Conservation (phyloP, 2,888 invertebrate species). For the Drosophila koepferae region DNA sequence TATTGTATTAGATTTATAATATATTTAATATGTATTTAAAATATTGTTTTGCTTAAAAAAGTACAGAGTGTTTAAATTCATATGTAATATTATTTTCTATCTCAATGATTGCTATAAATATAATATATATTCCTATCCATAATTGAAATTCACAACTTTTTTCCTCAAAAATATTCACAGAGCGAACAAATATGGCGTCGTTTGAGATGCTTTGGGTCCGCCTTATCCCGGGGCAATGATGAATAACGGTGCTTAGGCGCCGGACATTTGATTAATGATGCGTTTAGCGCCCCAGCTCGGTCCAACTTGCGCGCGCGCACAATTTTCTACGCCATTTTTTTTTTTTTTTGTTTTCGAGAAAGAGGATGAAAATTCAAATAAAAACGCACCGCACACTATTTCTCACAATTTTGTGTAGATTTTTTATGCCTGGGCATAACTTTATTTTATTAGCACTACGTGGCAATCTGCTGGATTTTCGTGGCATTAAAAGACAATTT, state of each 20-base stretch:
- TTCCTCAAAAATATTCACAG: slow-evolving; percentile 2
- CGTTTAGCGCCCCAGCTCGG: slow-evolving; percentile 69
- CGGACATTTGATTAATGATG: slow-evolving; percentile 82
- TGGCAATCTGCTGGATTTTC: slow-evolving; percentile 82
- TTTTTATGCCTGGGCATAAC: slow-evolving; percentile 76
- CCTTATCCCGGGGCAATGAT: slow-evolving; percentile 74
- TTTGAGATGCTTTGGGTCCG: slow-evolving; percentile 27
- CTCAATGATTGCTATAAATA: neutral
- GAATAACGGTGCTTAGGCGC: slow-evolving; percentile 80
- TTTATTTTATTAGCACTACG: slow-evolving; percentile 82
- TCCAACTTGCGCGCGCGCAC: slow-evolving; percentile 68
- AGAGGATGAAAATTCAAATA: slow-evolving; percentile 28
- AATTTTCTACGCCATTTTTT: slow-evolving; percentile 71
- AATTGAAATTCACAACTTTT: slow-evolving; percentile 23
- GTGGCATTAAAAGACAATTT: slow-evolving; percentile 80
- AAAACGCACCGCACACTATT: slow-evolving; percentile 66
- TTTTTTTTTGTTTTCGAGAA: neutral
- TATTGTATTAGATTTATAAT: neutral
- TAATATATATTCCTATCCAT: neutral
- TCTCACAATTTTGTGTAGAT: slow-evolving; percentile 61
- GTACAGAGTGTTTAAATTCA: no score
- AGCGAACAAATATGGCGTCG: slow-evolving; percentile 61
- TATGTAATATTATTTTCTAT: neutral
- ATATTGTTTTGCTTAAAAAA: neutral
- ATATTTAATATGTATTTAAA: neutral